Conservation (phyloP, 2,113 vertebrate species). For the Pelusios castaneus region DNA sequence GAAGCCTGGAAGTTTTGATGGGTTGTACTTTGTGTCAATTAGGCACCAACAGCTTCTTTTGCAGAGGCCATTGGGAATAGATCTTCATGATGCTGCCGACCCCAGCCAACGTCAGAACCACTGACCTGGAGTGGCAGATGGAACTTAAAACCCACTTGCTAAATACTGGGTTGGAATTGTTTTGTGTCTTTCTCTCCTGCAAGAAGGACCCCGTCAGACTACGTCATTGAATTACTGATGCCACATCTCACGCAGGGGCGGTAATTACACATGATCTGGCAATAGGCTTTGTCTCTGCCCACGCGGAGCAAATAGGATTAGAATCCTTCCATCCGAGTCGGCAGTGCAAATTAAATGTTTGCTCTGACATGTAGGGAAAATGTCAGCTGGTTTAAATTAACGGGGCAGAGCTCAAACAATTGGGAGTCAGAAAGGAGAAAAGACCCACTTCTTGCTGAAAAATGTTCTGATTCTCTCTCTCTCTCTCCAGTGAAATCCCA, state of each 20-base stretch:
- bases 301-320: conserved; percentile 63
- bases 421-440: not conserved
- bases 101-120: not conserved
- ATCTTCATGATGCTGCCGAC: rapidly evolving
- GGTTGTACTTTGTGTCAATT: not conserved
- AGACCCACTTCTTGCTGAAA: not conserved
- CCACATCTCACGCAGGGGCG: rapidly evolving
- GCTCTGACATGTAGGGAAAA: conserved; percentile 67
- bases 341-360: conserved; percentile 72
- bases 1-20: not conserved
- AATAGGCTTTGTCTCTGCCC: not conserved
- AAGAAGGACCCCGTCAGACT: not conserved
- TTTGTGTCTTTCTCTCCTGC: not conserved
- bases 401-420: not conserved
- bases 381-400: conserved; percentile 55
- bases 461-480: rapidly evolving
- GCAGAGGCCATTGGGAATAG: rapidly evolving
- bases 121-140: not conserved
- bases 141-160: not conserved
- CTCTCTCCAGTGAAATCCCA: not conserved
- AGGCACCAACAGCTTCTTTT: not conserved
- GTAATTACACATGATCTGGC: conserved; percentile 16
- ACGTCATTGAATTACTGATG: conserved; percentile 11
- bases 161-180: not conserved
- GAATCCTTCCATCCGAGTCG: conserved; percentile 46